Conservation (phyloP, 1,140 invertebrate species). For the Artemia franciscana region DNA sequence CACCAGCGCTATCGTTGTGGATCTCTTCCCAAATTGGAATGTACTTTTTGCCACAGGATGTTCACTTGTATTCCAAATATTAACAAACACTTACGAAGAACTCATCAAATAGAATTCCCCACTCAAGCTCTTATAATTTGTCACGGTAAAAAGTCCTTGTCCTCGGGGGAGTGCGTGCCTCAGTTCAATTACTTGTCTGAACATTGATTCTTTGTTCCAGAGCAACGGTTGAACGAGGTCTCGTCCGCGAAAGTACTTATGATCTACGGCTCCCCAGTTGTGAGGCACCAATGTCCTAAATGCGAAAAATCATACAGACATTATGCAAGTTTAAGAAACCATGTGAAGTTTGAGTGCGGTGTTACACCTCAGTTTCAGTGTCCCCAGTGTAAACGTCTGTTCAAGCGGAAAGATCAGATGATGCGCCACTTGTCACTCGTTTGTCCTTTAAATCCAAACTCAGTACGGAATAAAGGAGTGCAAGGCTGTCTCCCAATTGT, state of each 20-base stretch:
- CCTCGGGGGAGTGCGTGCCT: background rate
- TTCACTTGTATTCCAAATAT: background rate
- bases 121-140: background rate
- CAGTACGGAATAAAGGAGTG: background rate
- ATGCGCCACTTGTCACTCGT: background rate
- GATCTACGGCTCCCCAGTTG: background rate
- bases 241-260: background rate
- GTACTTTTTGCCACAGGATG: background rate
- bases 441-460: background rate
- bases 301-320: background rate
- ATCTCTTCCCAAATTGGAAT: background rate
- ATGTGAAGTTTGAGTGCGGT: background rate
- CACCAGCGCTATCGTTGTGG: background rate
- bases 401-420: background rate
- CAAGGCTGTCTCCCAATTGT: too few species aligned
- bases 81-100: background rate
- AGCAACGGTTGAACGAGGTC: background rate
- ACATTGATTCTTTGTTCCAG: background rate
- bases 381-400: background rate
- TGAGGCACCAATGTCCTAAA: background rate
- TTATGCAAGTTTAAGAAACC: background rate
- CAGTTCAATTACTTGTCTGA: background rate
- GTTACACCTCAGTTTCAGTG: background rate
- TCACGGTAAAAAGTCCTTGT: background rate
- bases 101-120: background rate